These are phyloP conservation scores for Zaprionus lineosus DNA, from an alignment of 2,888 invertebrate species.

Conservation along the genomic window DNA sequence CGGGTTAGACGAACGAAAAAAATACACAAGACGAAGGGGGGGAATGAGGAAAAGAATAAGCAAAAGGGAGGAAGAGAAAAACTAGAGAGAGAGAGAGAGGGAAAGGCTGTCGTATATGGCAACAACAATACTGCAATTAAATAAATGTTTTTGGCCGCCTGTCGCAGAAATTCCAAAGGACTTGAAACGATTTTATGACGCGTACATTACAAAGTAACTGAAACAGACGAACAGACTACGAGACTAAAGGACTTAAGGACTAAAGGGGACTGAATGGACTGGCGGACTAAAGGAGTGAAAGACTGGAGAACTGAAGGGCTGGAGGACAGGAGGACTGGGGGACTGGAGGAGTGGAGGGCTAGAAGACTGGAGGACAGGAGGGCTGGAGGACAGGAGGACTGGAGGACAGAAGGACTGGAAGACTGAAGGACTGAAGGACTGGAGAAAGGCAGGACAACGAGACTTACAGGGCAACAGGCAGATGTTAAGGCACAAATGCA, in stretches of 20 bases:
- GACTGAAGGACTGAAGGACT: too few relatives aligned
- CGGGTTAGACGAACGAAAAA: neutral
- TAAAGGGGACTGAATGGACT: too few relatives aligned
- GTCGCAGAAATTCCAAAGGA: slow-evolving; percentile 45
- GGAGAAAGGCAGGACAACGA: neutral
- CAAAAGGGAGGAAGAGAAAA: neutral
- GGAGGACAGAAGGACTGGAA: neutral
- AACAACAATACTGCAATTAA: slow-evolving; percentile 58
- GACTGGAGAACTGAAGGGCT: too few relatives aligned
- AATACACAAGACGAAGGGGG: neutral
- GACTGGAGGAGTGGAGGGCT: neutral
- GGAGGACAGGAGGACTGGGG: neutral
- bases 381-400: neutral
- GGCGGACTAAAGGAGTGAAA: neutral
- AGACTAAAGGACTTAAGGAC: neutral
- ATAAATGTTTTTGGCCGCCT: slow-evolving; percentile 58
- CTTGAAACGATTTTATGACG: slow-evolving; percentile 55
- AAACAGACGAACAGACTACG: slow-evolving; percentile 8
- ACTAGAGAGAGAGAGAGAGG: neutral
- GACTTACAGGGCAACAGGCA: slow-evolving; percentile 8
- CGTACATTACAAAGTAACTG: slow-evolving; percentile 29
- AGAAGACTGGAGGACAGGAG: slow-evolving; percentile 1
- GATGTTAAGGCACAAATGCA: slow-evolving; percentile 48
- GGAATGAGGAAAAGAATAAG: neutral
- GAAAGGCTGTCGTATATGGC: neutral